Evolutionary conservation across 2,113 vertebrate species (phyloP).

Genomic region (Strigops habroptila): DNA sequence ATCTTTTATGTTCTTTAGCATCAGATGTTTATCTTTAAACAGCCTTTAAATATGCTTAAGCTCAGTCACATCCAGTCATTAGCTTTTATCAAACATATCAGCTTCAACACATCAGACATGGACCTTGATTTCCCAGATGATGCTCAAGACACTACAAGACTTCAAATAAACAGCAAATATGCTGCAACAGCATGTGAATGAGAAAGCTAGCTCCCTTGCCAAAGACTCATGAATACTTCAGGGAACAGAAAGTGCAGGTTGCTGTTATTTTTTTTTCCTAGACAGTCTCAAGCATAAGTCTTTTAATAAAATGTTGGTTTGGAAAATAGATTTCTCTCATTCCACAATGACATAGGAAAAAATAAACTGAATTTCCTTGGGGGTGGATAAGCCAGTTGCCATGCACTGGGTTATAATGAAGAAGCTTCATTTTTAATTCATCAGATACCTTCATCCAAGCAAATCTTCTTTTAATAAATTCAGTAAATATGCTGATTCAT

Average conservation of each 20-base stretch:
- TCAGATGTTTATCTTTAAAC: not conserved
- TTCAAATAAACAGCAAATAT: slow-evolving; percentile 31
- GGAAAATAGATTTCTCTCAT: not conserved
- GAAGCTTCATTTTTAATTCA: slow-evolving; percentile 9
- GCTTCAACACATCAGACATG: not conserved
- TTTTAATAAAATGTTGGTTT: not conserved
- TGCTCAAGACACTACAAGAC: not conserved
- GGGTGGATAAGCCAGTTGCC: not conserved
- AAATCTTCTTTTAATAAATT: slow-evolving; percentile 9
- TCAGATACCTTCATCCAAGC: not conserved
- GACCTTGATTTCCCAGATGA: slow-evolving; percentile 61
- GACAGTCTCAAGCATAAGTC: not conserved
- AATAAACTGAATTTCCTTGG: not conserved
- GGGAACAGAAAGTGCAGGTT: not conserved
- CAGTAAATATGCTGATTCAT: not conserved
- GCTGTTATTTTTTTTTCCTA: not conserved
- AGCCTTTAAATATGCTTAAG: not conserved
- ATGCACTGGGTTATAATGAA: not conserved
- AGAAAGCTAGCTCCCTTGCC: not conserved
- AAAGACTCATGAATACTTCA: slow-evolving; percentile 12
- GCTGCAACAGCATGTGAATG: slow-evolving; percentile 19
- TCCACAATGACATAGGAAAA: not conserved
- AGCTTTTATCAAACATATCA: not conserved
- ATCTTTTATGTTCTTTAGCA: not conserved
- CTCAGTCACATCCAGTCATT: slow-evolving; percentile 18